Evolutionary conservation across 1,140 invertebrate genomes (phyloP), one percentile per base, ranked within the genome.

Genomic region (Drosophila pectinifera): DNA sequence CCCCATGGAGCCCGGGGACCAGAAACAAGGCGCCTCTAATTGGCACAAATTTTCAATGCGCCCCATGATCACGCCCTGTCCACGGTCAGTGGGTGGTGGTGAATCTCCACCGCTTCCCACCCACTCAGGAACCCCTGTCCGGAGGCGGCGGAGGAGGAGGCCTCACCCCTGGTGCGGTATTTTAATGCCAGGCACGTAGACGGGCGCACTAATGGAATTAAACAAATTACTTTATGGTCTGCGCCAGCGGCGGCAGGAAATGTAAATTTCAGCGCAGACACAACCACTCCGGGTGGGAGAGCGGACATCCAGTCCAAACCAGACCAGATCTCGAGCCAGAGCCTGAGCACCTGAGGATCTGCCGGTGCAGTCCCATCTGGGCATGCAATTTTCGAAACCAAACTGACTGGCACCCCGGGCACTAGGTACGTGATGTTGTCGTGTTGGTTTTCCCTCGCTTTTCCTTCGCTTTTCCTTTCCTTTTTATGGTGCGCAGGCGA

Each of bases 151-250:
- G 4, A 18, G 14, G 18, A 24, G 5, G 14, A 24, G 26, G 8
- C 58, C 20, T 28, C 62, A 22, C 36, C 11, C 20, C 48, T 38
- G 49, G 65, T 38, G 69, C 45, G 55, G 48, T 67, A 79, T 82
- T 82, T 68, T 43, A 76, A 86, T 88, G 84, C 83, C 36, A 24
- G 14, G 65, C 83, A 86, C 83, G 83, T 89, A 76, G 56, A 48
- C 48, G 48, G 38, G 36, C 56, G 53, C 85, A 69, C 74, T 86
- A 86, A 86, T 86, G 83, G 83, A 86, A 86, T 86, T 86, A 86
- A 86, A 79, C 79, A 86, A 86, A 86, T 86, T 86, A 83, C 68
- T 86, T 89, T 73, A 88, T 79, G 75, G 70, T 88, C 78, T 86
- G 53, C 41, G 39, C 59, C 46, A 57, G 22, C 31, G 51, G 48